phyloP scores from a whole-genome alignment of 2,797 vertebrate species.

The Pteropus rufus region DNA sequence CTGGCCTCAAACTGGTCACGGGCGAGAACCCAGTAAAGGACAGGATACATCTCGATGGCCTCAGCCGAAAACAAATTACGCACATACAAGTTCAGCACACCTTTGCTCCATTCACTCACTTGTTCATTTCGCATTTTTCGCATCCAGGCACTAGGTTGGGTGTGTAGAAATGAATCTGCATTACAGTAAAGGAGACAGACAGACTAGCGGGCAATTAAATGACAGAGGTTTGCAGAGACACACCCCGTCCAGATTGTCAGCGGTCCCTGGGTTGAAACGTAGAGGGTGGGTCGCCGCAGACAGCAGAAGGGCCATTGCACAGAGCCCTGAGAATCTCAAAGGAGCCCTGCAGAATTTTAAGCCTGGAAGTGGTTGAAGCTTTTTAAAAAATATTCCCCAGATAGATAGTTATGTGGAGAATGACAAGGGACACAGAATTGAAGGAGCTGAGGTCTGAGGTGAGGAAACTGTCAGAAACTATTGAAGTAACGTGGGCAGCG shows the following conservation, averaged over 20 bases:
- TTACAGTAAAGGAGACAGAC: no score
- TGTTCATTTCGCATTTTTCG: accelerated
- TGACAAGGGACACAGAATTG: background rate
- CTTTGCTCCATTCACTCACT: background rate
- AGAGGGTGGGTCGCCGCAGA: background rate
- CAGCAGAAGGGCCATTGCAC: background rate
- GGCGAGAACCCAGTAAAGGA: background rate
- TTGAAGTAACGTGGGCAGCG: background rate
- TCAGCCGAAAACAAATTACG: background rate
- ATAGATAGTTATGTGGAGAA: background rate
- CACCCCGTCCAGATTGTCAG: no score
- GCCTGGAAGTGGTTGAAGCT: background rate
- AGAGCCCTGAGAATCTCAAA: background rate
- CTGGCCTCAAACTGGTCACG: background rate
- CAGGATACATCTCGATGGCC: background rate
- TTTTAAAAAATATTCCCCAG: background rate
- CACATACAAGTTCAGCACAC: background rate
- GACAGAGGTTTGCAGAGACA: background rate
- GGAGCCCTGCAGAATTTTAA: background rate
- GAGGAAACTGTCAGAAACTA: background rate
- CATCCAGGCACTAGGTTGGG: accelerated
- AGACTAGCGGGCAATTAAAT: background rate
- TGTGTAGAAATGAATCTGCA: accelerated
- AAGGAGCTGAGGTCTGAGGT: background rate
- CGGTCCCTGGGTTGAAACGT: background rate